Percentiles rank a stretch among this genome's conserved stretches.
phyloP scores from a whole-genome alignment of 2,113 vertebrate species.

The Naja naja region DNA sequence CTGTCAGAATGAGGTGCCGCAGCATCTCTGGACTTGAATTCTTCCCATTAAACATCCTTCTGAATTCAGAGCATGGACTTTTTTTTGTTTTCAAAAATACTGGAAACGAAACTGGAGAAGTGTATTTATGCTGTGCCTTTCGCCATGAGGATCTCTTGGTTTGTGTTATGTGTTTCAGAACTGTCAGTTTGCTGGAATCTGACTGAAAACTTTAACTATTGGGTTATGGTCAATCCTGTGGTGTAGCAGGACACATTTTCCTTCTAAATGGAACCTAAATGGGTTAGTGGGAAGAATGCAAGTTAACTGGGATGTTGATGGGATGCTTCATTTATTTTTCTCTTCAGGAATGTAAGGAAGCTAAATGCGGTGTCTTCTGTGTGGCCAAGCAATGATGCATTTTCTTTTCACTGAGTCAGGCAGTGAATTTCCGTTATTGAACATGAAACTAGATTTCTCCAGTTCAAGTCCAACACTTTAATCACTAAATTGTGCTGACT shows the following conservation, averaged over 20 bases:
- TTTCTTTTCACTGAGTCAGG: neutral
- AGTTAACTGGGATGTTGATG: neutral
- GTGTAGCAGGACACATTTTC: neutral
- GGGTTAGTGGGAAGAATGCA: neutral
- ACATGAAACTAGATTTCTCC: neutral
- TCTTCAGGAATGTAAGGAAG: neutral
- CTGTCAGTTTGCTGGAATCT: neutral
- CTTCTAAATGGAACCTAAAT: neutral
- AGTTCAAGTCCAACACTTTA: neutral
- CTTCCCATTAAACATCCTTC: conserved; percentile 32
- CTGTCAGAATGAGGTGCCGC: conserved; percentile 51
- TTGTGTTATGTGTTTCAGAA: neutral
- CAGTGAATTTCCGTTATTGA: neutral
- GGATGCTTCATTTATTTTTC: neutral
- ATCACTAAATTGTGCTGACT: neutral
- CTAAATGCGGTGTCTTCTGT: neutral
- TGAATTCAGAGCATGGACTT: neutral
- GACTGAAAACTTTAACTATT: neutral
- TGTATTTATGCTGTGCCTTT: neutral
- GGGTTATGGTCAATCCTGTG: neutral
- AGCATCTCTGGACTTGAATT: conserved; percentile 38
- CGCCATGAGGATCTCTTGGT: neutral
- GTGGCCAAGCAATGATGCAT: neutral
- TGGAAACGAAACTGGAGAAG: conserved; percentile 19
- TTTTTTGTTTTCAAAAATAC: conserved; percentile 5